A percentile compares a stretch with the other conserved stretches of the same genome.
Conservation (phyloP, 1,140 invertebrate genomes). For the Proctacanthus coquilletti region DNA sequence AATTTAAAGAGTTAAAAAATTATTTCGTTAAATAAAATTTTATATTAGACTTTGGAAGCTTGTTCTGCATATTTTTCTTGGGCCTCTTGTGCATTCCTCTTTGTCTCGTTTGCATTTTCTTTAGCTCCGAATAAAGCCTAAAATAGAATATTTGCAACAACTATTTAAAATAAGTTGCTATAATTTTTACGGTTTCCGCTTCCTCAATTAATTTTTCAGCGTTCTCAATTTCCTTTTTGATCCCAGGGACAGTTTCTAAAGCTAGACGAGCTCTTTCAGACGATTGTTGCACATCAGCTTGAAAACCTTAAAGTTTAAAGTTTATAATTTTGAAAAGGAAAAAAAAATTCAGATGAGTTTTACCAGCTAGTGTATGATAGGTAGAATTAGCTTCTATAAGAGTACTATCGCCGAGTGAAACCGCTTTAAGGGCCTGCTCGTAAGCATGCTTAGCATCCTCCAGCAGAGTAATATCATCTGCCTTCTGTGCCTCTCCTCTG, state of each 20-base stretch:
- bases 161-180: background rate
- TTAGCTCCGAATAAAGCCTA: slow-evolving; percentile 53
- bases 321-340: slow-evolving; percentile 1
- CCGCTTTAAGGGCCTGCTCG: slow-evolving; percentile 61
- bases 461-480: slow-evolving; percentile 34
- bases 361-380: slow-evolving; percentile 66
- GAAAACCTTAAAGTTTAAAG: slow-evolving; percentile 51
- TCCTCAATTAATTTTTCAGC: slow-evolving; percentile 39
- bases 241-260: slow-evolving; percentile 53
- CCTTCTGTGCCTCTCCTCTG: slow-evolving; percentile 25
- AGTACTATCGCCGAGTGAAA: slow-evolving; percentile 67
- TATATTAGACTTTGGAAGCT: slow-evolving; percentile 46
- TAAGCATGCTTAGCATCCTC: slow-evolving; percentile 51
- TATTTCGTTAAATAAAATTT: background rate
- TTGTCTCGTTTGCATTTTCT: slow-evolving; percentile 58
- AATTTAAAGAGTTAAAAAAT: slow-evolving; percentile 6
- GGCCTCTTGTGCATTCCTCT: slow-evolving; percentile 59
- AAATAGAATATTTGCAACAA: background rate
- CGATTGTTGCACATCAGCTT: slow-evolving; percentile 70
- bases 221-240: slow-evolving; percentile 43
- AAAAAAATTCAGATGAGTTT: slow-evolving; percentile 1
- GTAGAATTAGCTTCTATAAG: slow-evolving; percentile 76
- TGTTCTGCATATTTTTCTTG: slow-evolving; percentile 53
- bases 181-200: slow-evolving; percentile 38
- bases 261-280: slow-evolving; percentile 55